Evolutionary conservation across 2,797 vertebrate species (phyloP), one percentile per base, ranked within the genome.

Genomic region (Tenualosa thibaudeaui): DNA sequence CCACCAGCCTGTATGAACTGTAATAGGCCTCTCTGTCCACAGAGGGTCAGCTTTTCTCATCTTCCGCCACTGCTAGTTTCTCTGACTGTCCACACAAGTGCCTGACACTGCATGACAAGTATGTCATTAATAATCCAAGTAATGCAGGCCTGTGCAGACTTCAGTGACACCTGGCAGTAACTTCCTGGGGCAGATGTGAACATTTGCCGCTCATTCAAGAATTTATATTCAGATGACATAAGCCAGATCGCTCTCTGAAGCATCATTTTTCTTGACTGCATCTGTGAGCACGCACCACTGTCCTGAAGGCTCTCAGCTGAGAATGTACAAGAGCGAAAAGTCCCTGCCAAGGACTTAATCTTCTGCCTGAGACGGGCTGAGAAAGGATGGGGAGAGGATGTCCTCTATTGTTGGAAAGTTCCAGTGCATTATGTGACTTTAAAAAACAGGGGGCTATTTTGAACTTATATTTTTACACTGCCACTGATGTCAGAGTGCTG

Each of bases 41-140:
- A 89, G 90, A 90, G 87, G 86, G 93, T 86, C 92, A 89, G 84
- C 85, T 93, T 88, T 92, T 87, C 82, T 87, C 83, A 65, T 40
- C 17, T 24, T 60, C 24, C 37, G 68, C 68, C 54, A 81, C 51
- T 65, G 40, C 58, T n/a, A 31, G 50, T 83, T 51, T 83, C 68
- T 7, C 26, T 9, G 68, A 68, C 50, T 15, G 49, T 75, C 78
- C 62, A 83, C 82, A 75, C 43, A 81, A 85, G 85, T 82, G 19
- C 58, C 13, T 37, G 8, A 81, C 53, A 10, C n/a, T 84, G 83
- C 82, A 84, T 58, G 81, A 78, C 62, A 37, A 75, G 82, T 71
- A 81, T 46, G 19, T 65, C 62, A 56, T 85, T 85, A 85, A 85
- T 71, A 85, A 84, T 37, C 24, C 51, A 40, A 49, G 62, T 78